Evolutionary conservation across 2,797 vertebrate species (phyloP).

Genomic region (Pteropus rufus): DNA sequence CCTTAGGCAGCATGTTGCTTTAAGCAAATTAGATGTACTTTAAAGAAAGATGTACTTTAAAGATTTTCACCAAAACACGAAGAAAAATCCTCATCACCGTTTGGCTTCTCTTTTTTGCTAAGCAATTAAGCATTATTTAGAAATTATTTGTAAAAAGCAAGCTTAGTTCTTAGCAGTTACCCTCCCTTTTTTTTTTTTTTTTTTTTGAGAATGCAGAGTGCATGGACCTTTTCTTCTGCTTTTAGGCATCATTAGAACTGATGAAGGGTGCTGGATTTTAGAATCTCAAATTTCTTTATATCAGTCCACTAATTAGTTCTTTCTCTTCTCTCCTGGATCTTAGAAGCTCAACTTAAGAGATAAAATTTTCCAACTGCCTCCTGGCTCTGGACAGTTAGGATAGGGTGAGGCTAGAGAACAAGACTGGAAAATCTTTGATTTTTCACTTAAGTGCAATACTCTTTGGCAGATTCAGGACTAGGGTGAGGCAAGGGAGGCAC

Average conservation of each 20-base stretch:
- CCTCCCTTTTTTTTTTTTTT: neutral
- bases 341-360: conserved; percentile 27
- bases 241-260: conserved; percentile 35
- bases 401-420: neutral
- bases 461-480: neutral
- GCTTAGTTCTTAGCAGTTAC: neutral
- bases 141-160: conserved; percentile 10
- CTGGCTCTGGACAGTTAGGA: neutral
- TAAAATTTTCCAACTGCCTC: neutral
- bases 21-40: conserved; percentile 7
- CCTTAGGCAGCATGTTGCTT: neutral
- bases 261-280: neutral
- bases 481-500: neutral
- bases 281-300: conserved; percentile 45
- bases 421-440: neutral
- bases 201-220: neutral
- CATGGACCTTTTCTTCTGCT: neutral
- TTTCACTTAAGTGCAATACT: neutral
- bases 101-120: neutral
- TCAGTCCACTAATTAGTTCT: neutral
- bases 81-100: neutral
- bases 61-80: conserved; percentile 6
- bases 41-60: neutral
- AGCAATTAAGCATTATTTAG: neutral
- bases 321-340: neutral